phyloP scores from a whole-genome alignment of 53 echinoderm and acorn worm species.

The Holothuria scabra region DNA sequence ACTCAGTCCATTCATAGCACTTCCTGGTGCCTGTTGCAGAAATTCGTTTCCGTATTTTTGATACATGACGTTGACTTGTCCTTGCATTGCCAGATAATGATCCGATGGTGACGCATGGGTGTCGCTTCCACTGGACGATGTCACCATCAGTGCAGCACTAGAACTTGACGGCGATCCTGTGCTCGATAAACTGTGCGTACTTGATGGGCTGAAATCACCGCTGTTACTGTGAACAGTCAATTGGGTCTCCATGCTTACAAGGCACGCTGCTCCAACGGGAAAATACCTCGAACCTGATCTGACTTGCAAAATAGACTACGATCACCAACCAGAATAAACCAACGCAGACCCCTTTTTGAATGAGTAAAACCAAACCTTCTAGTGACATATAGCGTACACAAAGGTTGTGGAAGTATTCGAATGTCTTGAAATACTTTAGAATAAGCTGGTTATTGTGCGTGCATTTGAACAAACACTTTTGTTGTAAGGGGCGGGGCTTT shows the following conservation, averaged over 20 bases:
- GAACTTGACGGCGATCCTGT: conserved; percentile 12
- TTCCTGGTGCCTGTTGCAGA: conserved; percentile 71
- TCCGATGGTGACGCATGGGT: conserved; percentile 41
- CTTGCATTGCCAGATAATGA: conserved; percentile 49
- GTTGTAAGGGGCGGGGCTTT: conserved; percentile 31
- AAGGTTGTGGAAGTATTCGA: conserved; percentile 7
- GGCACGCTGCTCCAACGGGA: conserved; percentile 33
- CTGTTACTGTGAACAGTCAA: conserved; percentile 45
- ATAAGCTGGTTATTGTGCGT: conserved; percentile 18
- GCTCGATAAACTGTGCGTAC: conserved; percentile 24
- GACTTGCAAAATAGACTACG: conserved; percentile 77
- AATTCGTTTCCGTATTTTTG: conserved; percentile 97
- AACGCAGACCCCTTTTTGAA: conserved; percentile 43
- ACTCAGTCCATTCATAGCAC: conserved; percentile 79
- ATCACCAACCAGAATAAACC: conserved; percentile 36
- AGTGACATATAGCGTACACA: conserved; percentile 20
- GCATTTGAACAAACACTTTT: conserved; percentile 40
- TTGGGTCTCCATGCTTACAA: conserved; percentile 53
- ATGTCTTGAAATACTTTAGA: conserved; percentile 34
- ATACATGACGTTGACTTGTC: conserved; percentile 98
- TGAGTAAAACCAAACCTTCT: conserved; percentile 33
- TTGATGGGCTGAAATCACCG: conserved; percentile 44
- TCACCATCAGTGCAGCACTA: neutral
- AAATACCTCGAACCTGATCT: conserved; percentile 68
- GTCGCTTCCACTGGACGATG: conserved; percentile 28